Percentiles rank a stretch among this genome's conserved stretches.
Evolutionary conservation across 2,888 invertebrate species (phyloP).

Genomic region (Loripinus fragilis): DNA sequence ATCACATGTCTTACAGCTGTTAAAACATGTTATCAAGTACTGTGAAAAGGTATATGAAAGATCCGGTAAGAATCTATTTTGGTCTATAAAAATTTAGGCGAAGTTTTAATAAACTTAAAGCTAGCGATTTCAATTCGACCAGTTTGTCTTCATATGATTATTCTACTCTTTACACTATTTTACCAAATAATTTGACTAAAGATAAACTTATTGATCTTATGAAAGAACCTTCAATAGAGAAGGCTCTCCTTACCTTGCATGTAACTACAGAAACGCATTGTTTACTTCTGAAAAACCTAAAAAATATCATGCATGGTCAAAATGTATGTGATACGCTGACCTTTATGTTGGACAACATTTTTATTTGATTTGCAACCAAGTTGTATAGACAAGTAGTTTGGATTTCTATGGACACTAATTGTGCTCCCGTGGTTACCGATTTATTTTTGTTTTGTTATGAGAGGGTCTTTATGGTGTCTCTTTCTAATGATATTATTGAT

Average conservation of each 20-base stretch:
- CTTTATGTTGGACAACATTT: not conserved
- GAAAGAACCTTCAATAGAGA: not conserved
- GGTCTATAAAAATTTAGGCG: not conserved
- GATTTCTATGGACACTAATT: not conserved
- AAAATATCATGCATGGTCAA: not conserved
- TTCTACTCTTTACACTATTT: not conserved
- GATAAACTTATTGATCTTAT: not conserved
- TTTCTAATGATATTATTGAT: not conserved
- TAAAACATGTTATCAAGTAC: not conserved
- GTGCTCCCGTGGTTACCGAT: not conserved
- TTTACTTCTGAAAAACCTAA: not conserved
- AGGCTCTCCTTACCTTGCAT: not conserved
- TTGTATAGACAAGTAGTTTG: not conserved
- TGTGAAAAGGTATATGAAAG: not conserved
- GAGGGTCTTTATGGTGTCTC: not conserved
- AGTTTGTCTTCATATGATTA: not conserved
- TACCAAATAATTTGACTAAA: not conserved
- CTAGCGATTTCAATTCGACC: not conserved
- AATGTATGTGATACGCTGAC: not conserved
- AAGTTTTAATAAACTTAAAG: not conserved
- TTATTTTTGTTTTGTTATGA: constrained; percentile 10
- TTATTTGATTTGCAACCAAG: not conserved
- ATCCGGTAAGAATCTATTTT: not conserved
- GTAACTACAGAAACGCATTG: not conserved
- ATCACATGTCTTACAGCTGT: not conserved